Evolutionary conservation across 2,888 invertebrate genomes (phyloP).

Genomic region (Heliconius ismenius): DNA sequence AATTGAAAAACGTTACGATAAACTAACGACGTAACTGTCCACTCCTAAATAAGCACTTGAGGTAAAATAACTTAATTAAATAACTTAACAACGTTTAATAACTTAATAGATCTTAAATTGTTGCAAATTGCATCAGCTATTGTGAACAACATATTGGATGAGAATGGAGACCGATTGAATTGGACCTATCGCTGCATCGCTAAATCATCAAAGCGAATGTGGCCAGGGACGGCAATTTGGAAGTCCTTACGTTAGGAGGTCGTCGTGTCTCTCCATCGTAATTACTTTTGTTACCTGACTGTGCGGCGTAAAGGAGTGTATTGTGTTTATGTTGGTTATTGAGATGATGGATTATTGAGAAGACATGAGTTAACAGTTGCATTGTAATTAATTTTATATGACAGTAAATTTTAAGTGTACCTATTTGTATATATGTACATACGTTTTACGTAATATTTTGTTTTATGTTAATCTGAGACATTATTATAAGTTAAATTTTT

Average conservation of each 20-base stretch:
- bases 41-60: too few relatives aligned
- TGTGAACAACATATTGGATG: conserved; percentile 40
- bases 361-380: too few relatives aligned
- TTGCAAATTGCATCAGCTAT: conserved; percentile 43
- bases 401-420: too few relatives aligned
- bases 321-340: too few relatives aligned
- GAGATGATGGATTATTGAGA: too few relatives aligned
- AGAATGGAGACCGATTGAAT: conserved; percentile 37
- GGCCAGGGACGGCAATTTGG: conserved; percentile 5
- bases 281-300: not conserved
- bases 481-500: too few relatives aligned
- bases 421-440: too few relatives aligned
- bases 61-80: too few relatives aligned
- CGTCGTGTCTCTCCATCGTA: not conserved
- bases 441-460: too few relatives aligned
- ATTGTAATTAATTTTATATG: too few relatives aligned
- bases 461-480: too few relatives aligned
- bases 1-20: not conserved
- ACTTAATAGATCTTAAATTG: conserved; percentile 38
- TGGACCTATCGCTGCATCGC: conserved; percentile 21
- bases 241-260: not conserved
- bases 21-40: not conserved
- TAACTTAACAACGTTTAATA: conserved; percentile 8
- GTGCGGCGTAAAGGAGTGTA: too few relatives aligned
- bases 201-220: conserved; percentile 23